Percentiles rank a stretch among this genome's conserved stretches.
phyloP scores from a whole-genome alignment of 1,140 invertebrate genomes.

The Apis cerana region DNA sequence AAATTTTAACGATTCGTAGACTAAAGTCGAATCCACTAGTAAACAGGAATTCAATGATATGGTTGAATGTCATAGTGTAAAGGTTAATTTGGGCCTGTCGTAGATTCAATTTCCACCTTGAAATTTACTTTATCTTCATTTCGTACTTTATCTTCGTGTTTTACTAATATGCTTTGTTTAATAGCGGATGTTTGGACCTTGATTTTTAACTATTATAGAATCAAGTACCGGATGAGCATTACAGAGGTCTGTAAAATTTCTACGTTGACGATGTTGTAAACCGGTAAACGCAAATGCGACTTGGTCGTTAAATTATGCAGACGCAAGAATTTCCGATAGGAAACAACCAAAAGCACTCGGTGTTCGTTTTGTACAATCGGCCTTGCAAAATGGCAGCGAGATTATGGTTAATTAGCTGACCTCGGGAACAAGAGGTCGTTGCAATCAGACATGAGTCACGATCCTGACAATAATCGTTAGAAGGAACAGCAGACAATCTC shows the following conservation, averaged over 20 bases:
- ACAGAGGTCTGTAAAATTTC: background rate
- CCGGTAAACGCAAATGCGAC: background rate
- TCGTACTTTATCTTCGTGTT: too few species aligned
- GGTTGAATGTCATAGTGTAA: too few species aligned
- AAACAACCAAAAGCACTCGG: slow-evolving; percentile 41
- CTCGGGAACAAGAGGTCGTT: slow-evolving; percentile 50
- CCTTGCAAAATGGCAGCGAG: slow-evolving; percentile 61
- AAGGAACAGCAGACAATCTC: too few species aligned
- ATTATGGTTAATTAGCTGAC: slow-evolving; percentile 71
- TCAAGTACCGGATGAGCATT: background rate
- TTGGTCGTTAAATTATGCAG: slow-evolving; percentile 68
- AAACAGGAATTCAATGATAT: too few species aligned
- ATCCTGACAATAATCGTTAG: slow-evolving; percentile 28
- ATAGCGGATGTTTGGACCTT: background rate
- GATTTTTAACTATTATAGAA: background rate
- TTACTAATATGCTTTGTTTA: too few species aligned
- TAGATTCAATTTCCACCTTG: too few species aligned
- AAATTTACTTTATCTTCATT: too few species aligned
- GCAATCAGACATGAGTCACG: slow-evolving; percentile 43
- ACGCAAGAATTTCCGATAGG: slow-evolving; percentile 32
- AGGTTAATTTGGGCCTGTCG: too few species aligned
- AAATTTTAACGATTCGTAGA: too few species aligned
- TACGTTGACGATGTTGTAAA: background rate
- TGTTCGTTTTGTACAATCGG: slow-evolving; percentile 66
- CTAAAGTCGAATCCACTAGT: too few species aligned